A percentile compares a stretch with the other conserved stretches of the same genome.
Evolutionary conservation across 2,888 invertebrate genomes (phyloP).

Genomic region (Trichogramma evanescens): DNA sequence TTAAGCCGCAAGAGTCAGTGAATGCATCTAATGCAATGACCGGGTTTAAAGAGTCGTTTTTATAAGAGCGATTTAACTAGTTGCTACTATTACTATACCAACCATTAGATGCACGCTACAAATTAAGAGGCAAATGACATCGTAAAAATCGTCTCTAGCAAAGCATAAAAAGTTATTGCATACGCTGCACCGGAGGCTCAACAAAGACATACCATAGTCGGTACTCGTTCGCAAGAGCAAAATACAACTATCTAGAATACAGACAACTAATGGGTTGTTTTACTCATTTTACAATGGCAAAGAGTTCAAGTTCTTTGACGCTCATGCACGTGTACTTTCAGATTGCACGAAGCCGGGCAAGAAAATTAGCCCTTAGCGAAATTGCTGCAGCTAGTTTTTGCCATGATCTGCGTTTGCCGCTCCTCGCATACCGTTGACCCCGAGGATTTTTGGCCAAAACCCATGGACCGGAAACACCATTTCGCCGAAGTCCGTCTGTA

Average conservation of each 20-base stretch:
- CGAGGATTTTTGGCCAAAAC: background rate
- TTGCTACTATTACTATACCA: too few species aligned
- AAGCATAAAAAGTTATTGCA: conserved; percentile 14
- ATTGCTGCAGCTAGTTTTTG: conserved; percentile 3
- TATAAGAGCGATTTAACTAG: too few species aligned
- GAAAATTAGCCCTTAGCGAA: conserved; percentile 9
- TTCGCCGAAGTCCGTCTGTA: conserved; percentile 2
- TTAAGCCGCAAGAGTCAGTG: too few species aligned
- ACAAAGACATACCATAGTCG: background rate
- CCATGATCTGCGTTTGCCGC: background rate
- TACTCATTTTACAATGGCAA: conserved; percentile 2
- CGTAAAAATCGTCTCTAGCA: conserved; percentile 11
- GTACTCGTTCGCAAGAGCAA: background rate
- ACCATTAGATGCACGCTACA: too few species aligned
- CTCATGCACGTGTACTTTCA: too few species aligned
- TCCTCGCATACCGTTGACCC: conserved; percentile 1
- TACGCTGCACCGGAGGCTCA: background rate
- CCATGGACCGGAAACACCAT: conserved; percentile 3
- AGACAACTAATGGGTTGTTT: conserved; percentile 7
- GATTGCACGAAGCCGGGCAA: background rate
- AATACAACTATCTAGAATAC: too few species aligned
- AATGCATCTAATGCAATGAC: too few species aligned
- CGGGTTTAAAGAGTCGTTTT: too few species aligned
- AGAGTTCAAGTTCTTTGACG: conserved; percentile 12
- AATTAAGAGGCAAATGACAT: background rate